phyloP scores from a whole-genome alignment of 2,113 vertebrate species.

The Corythaixoides concolor region DNA sequence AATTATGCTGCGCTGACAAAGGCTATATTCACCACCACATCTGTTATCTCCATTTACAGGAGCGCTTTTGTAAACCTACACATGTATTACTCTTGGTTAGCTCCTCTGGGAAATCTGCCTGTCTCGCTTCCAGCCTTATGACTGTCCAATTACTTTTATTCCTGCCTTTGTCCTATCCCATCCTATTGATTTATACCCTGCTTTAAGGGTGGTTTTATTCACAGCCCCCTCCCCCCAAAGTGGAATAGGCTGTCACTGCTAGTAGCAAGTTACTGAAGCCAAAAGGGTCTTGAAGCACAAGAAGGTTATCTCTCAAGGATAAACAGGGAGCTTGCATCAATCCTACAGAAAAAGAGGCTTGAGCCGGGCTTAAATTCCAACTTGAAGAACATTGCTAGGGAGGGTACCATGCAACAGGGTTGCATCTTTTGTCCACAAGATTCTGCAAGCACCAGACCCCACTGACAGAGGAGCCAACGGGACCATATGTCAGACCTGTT shows the following conservation, averaged over 20 bases:
- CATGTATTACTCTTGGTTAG: background rate
- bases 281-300: background rate
- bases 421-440: background rate
- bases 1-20: constrained; percentile 2
- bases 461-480: background rate
- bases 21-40: background rate
- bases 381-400: background rate
- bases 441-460: background rate
- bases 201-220: background rate
- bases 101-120: constrained; percentile 4
- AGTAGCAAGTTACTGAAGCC: background rate
- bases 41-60: constrained; percentile 22
- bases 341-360: background rate
- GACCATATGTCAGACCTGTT: background rate
- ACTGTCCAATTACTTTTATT: background rate
- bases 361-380: background rate
- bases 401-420: too few species aligned
- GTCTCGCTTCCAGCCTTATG: background rate
- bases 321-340: background rate
- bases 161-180: background rate
- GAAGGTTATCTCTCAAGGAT: background rate
- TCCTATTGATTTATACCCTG: background rate
- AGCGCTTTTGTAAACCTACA: constrained; percentile 16
- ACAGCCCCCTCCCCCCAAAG: background rate
- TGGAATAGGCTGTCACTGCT: background rate